Evolutionary conservation across 2,113 vertebrate species (phyloP).

Genomic region (Myanophis thanlyinensis): DNA sequence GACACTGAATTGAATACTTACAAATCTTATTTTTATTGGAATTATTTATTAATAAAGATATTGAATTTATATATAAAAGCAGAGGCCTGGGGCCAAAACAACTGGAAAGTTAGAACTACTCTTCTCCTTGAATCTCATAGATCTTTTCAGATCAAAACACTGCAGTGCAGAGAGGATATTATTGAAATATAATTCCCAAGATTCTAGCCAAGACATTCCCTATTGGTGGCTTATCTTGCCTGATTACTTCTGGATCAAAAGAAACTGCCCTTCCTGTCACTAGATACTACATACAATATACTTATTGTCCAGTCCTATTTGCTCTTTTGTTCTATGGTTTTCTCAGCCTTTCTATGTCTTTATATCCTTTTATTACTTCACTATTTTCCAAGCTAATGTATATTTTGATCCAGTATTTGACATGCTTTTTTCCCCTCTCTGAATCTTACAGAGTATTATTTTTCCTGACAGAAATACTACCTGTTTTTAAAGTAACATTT

Average conservation of each 20-base stretch:
- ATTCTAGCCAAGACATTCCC: neutral
- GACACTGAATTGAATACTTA: neutral
- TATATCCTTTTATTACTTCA: neutral
- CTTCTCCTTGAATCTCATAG: neutral
- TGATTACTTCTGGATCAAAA: neutral
- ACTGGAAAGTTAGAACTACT: neutral
- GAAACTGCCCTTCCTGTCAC: neutral
- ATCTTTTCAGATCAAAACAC: neutral
- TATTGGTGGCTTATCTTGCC: neutral
- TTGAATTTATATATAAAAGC: neutral
- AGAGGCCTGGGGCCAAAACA: neutral
- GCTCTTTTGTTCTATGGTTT: neutral
- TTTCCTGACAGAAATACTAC: neutral
- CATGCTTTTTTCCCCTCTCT: neutral
- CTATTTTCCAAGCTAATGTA: neutral
- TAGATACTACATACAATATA: neutral
- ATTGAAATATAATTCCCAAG: neutral
- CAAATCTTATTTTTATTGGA: neutral
- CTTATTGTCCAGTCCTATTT: neutral
- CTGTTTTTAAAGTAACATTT: neutral
- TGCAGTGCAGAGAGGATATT: neutral
- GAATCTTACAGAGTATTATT: neutral
- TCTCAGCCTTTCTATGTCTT: neutral
- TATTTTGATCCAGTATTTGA: neutral
- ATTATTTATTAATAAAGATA: neutral